A percentile compares a stretch with the other conserved stretches of the same genome.
Evolutionary conservation across 2,113 vertebrate species (phyloP).

Genomic region (Polypterus bichir): DNA sequence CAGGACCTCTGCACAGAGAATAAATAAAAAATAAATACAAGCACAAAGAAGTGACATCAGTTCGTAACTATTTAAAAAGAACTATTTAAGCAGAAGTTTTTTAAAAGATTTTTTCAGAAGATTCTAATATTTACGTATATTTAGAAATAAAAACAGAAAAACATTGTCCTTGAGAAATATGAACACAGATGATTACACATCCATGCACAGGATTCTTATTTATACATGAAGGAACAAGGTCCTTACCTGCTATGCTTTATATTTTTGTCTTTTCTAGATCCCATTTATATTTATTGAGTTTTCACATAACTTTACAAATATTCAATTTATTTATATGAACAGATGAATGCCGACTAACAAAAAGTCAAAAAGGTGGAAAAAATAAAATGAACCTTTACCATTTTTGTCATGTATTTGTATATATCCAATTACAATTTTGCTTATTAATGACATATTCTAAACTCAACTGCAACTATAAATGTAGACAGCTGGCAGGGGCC

Average conservation of each 20-base stretch:
- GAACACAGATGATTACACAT: conserved; percentile 43
- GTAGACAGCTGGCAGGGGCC: no score
- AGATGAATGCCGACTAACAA: no score
- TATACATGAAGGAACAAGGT: conserved; percentile 33
- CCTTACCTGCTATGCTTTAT: conserved; percentile 34
- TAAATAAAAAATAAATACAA: not conserved
- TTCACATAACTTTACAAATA: conserved; percentile 14
- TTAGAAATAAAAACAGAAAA: conserved; percentile 40
- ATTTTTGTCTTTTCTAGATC: conserved; percentile 37
- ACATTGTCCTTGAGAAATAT: conserved; percentile 44
- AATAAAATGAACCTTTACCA: no score
- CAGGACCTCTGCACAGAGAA: conserved; percentile 55
- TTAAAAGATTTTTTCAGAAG: conserved; percentile 39
- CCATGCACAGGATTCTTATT: conserved; percentile 51
- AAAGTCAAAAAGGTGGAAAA: no score
- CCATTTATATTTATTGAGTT: conserved; percentile 29
- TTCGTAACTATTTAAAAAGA: conserved; percentile 20
- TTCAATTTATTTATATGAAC: no score
- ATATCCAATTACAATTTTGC: no score
- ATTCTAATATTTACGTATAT: conserved; percentile 41
- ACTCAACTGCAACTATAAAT: no score
- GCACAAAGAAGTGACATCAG: conserved; percentile 23
- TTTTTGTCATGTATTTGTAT: no score
- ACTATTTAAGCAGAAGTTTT: conserved; percentile 41
- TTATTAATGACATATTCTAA: no score